phyloP scores from a whole-genome alignment of 2,113 vertebrate species.

The Aegotheles bennettii region DNA sequence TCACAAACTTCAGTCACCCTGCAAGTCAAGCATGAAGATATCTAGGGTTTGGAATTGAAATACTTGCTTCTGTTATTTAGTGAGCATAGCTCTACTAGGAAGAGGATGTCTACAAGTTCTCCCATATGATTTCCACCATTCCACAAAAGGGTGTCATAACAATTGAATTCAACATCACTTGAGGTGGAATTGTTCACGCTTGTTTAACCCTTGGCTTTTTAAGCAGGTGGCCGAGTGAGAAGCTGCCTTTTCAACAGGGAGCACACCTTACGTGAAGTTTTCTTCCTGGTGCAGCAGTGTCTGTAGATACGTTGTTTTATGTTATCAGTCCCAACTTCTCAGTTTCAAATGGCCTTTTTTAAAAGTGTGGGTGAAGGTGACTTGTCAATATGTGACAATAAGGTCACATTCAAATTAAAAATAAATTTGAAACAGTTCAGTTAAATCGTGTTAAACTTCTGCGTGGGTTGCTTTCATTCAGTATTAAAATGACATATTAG shows the following conservation, averaged over 20 bases:
- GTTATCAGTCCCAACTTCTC: not conserved
- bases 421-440: not conserved
- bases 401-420: conserved; percentile 18
- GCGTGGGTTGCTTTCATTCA: conserved; percentile 7
- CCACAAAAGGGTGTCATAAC: not conserved
- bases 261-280: not conserved
- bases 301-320: accelerated
- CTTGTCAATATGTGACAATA: not conserved
- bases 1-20: not conserved
- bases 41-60: not conserved
- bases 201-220: not conserved
- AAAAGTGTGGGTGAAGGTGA: not conserved
- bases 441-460: not conserved
- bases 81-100: not conserved
- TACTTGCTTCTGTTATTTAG: not conserved
- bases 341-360: not conserved
- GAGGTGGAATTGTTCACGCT: not conserved
- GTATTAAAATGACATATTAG: conserved; percentile 2
- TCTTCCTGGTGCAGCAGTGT: not conserved
- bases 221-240: not conserved
- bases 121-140: not conserved
- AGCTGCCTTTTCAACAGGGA: not conserved
- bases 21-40: not conserved
- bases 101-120: not conserved
- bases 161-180: not conserved